These are phyloP conservation scores for Caenorhabditis sulstoni DNA, from an alignment of 2,888 invertebrate species.

Conservation along the genomic window DNA sequence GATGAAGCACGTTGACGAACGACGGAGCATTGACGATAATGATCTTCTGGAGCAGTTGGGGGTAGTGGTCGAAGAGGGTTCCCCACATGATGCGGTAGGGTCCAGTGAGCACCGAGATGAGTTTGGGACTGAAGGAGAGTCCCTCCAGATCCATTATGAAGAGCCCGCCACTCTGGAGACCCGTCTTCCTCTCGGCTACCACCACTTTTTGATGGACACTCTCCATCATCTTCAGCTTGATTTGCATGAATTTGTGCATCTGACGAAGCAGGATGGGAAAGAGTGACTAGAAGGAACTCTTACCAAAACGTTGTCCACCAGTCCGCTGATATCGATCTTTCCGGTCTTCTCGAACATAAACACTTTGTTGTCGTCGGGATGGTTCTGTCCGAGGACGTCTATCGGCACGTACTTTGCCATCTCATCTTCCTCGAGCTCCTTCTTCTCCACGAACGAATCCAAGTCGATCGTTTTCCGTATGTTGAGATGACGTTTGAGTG, in stretches of 20 bases:
- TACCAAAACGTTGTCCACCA: conserved; percentile 67
- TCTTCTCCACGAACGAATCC: conserved; percentile 53
- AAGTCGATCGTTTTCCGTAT: conserved; percentile 73
- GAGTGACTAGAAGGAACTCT: background rate
- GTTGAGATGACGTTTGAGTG: conserved; percentile 73
- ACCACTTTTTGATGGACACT: conserved; percentile 69
- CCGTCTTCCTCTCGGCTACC: conserved; percentile 65
- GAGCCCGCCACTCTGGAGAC: conserved; percentile 71
- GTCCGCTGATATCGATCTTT: conserved; percentile 72
- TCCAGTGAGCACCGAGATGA: conserved; percentile 76
- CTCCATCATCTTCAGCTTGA: conserved; percentile 78
- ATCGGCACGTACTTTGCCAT: conserved; percentile 71
- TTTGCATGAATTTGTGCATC: conserved; percentile 75
- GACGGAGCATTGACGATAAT: conserved; percentile 77
- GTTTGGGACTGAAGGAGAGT: conserved; percentile 71
- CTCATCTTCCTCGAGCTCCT: conserved; percentile 48
- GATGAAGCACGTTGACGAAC: conserved; percentile 77
- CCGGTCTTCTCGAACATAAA: conserved; percentile 73
- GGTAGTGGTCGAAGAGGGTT: conserved; percentile 79
- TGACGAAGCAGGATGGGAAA: conserved; percentile 53
- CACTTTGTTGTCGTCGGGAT: conserved; percentile 67
- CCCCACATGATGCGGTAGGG: conserved; percentile 80
- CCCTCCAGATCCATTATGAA: conserved; percentile 77
- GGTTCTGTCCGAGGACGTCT: conserved; percentile 72
- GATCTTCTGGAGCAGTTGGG: conserved; percentile 75